Evolutionary conservation across 64 coral and sea anemone genomes (phyloP).

Genomic region (Anthopleura sola): DNA sequence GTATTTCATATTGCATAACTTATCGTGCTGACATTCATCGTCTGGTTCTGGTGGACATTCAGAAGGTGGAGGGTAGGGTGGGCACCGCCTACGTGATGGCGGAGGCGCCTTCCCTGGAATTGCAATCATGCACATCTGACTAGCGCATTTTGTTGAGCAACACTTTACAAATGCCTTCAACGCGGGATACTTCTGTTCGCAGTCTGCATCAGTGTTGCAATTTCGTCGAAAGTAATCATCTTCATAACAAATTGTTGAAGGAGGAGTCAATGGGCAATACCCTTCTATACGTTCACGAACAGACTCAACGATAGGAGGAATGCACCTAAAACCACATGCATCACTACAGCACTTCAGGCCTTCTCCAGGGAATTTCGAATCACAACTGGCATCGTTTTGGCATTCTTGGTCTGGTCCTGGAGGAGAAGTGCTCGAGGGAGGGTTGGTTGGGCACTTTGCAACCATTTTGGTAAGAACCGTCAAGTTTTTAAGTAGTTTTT

Average conservation of each 20-base stretch:
- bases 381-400: neutral
- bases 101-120: too few relatives aligned
- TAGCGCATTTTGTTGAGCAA: too few relatives aligned
- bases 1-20: too few relatives aligned
- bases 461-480: neutral
- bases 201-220: too few relatives aligned
- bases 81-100: neutral
- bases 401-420: slow-evolving; percentile 18
- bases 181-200: too few relatives aligned
- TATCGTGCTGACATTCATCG: too few relatives aligned
- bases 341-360: slow-evolving; percentile 13
- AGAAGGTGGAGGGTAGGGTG: neutral
- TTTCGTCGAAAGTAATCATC: too few relatives aligned
- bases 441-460: neutral
- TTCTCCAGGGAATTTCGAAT: neutral
- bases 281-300: too few relatives aligned
- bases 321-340: neutral
- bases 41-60: slow-evolving; percentile 2
- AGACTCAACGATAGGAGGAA: neutral
- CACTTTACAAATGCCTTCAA: too few relatives aligned
- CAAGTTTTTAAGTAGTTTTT: too few relatives aligned
- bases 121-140: too few relatives aligned
- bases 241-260: too few relatives aligned
- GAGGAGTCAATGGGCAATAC: neutral
- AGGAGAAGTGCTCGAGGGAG: neutral